Evolutionary conservation across 2,888 invertebrate genomes (phyloP).

Genomic region (Xestoiulus laeticollis): DNA sequence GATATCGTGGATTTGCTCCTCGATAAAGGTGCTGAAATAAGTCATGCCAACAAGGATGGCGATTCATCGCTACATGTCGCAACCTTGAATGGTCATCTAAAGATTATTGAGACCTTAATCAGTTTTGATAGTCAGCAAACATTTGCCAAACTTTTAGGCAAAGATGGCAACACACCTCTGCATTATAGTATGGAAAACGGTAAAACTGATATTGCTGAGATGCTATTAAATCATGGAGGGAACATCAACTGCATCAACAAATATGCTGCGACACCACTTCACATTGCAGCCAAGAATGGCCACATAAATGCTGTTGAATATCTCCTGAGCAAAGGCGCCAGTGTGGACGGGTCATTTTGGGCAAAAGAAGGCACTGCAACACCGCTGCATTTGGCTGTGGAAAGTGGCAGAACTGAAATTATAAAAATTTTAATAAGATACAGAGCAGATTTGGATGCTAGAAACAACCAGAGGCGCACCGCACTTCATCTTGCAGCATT

Average conservation of each 20-base stretch:
- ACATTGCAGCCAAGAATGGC: neutral
- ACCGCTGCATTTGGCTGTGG: conserved; percentile 14
- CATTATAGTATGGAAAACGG: neutral
- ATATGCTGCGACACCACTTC: neutral
- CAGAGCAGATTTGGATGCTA: conserved; percentile 73
- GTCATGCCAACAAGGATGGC: neutral
- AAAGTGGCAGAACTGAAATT: neutral
- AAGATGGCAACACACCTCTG: neutral
- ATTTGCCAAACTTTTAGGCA: no score
- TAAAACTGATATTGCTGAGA: neutral
- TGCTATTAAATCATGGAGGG: neutral
- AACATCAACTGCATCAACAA: neutral
- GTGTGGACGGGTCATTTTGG: neutral
- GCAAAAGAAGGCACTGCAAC: neutral
- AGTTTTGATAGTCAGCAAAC: no score
- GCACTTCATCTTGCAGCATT: conserved; percentile 68
- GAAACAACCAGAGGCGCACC: neutral
- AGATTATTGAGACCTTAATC: no score
- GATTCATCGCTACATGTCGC: neutral
- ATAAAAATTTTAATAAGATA: conserved; percentile 58
- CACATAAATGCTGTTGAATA: neutral
- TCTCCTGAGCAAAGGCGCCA: neutral
- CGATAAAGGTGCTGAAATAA: neutral
- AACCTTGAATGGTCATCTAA: neutral
- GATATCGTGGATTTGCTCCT: conserved; percentile 12